Base-by-base conservation (phyloP, 2,797 vertebrate species). In the Chloroceryle amazona region DNA sequence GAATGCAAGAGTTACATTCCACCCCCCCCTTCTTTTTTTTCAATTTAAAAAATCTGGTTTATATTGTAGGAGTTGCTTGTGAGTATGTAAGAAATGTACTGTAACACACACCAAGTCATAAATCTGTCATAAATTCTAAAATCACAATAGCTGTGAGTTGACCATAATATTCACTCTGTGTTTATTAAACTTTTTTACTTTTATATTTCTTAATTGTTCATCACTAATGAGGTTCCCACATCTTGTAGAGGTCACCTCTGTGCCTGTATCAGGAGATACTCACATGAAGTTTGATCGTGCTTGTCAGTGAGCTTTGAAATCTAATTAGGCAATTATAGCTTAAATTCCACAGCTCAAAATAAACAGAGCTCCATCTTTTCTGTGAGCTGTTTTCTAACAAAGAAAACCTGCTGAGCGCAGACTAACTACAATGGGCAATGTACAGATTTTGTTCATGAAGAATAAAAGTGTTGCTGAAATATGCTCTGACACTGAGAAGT, bases 301-400 rank as follows among this genome's bases (percentile, higher is more conserved):
- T 91, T 91, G 75, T 87, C 95, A 97, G 95, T 86, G 83, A 88
- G 89, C 75, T 96, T 84, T 96, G 90, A 97, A 96, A 94, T 90
- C 84, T 96, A 96, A 96, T 94, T 86, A 96, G 66, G 84, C 94
- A 95, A 89, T 96, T 97, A 95, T 6, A 81, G 84, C 44, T 88
- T 86, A 95, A 96, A 96, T 90, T 95, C 90, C 88, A 90, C 74
- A 44, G 91, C 84, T 54, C 82, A 96, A 96, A 93, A 94, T 97
- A 96, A 94, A 86, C 0, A 0, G 44, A 93, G 78, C 84, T 90
- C 52, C 91, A 80, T 97, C 91, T 96, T 94, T 92, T 86, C 92
- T 82, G 47, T 75, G 86, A 92, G 94, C 84, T 95, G 61, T 95
- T 97, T 97, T 94, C 90, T 95, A 96, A 96, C 93, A 96, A 96